Base-by-base conservation (phyloP, 2,888 invertebrate genomes). In the Xestia rhomboidea region DNA sequence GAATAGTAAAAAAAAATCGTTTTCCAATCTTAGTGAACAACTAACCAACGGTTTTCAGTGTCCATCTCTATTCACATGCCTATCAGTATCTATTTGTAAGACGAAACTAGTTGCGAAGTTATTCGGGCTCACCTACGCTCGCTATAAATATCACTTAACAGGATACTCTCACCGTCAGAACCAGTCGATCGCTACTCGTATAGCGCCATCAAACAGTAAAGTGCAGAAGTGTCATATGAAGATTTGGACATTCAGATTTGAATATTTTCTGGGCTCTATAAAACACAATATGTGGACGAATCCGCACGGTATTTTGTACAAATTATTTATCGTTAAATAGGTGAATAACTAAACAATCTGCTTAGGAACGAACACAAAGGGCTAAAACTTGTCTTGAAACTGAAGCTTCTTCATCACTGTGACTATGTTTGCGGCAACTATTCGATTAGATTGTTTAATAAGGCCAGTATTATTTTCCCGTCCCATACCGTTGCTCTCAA, bases 101-200 rank as follows among this genome's bases (percentile, higher is more conserved):
- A 30, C 60, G 69, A 71, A 70, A 87, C 81, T 78, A 82, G 82
- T 81, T 85, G 76, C 76, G 81, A 81, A 88, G 87, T 89, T 84
- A 86, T 87, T 76, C 83, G 78, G 57, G 74, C 81, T 88, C 83
- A 81, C 86, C 88, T 86, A 84, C 87, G 73, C 83, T 76, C 64
- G 82, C 87, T 87, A 89, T 88, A 90, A 88, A 89, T 90, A 90
- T 88, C 88, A 88, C 85, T 87, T 91, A 88, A 88, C 78, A 68
- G 81, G 85, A 86, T 86, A 80, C 81, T 81, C 84, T 83, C 87
- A 78, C 81, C 83, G 81, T 79, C 81, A 85, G 86, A 86, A 86
- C 82, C 85, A 87, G 86, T 83, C 84, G 85, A 87, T 87, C 85
- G 88, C 86, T 89, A 91, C 85, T 89, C 86, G 67, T 49, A n/a